A percentile compares a stretch with the other conserved stretches of the same genome.
Conservation (phyloP, 1,140 invertebrate species). For the Diabrotica undecimpunctata region DNA sequence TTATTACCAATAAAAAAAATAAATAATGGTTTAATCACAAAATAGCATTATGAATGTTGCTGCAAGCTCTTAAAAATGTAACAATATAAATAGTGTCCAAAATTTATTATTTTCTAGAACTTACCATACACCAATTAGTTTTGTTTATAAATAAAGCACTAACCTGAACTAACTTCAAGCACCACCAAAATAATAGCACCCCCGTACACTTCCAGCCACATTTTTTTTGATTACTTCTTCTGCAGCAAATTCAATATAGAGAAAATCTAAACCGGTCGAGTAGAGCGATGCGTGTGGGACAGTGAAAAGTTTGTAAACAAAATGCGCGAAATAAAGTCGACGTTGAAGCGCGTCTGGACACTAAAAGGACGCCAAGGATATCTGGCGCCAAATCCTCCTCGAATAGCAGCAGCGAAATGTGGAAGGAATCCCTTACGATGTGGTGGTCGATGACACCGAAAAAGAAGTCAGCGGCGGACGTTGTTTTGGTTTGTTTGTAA, state of each 20-base stretch:
- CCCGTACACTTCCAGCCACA: conserved; percentile 1
- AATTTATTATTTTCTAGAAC: no score
- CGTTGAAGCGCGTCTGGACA: conserved; percentile 3
- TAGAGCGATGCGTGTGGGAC: neutral
- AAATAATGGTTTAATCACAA: no score
- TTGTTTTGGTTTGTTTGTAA: no score
- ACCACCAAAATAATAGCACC: neutral
- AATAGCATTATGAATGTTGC: no score
- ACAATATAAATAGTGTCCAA: no score
- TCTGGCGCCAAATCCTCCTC: conserved; percentile 4
- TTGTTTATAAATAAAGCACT: neutral
- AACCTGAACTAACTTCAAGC: neutral
- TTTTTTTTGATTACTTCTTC: neutral
- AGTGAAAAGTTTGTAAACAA: conserved; percentile 13
- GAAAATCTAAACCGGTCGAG: no score
- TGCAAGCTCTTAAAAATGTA: no score
- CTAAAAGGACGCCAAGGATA: conserved; percentile 10
- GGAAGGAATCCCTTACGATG: neutral
- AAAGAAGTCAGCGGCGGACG: neutral
- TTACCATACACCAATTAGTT: no score
- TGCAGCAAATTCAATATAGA: neutral
- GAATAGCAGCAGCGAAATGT: neutral
- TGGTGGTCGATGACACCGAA: conserved; percentile 10
- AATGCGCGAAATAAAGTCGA: conserved; percentile 6
- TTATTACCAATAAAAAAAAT: no score